These are phyloP conservation scores for Sciurus vulgaris DNA, from an alignment of 2,797 vertebrate genomes.

Conservation along the genomic window DNA sequence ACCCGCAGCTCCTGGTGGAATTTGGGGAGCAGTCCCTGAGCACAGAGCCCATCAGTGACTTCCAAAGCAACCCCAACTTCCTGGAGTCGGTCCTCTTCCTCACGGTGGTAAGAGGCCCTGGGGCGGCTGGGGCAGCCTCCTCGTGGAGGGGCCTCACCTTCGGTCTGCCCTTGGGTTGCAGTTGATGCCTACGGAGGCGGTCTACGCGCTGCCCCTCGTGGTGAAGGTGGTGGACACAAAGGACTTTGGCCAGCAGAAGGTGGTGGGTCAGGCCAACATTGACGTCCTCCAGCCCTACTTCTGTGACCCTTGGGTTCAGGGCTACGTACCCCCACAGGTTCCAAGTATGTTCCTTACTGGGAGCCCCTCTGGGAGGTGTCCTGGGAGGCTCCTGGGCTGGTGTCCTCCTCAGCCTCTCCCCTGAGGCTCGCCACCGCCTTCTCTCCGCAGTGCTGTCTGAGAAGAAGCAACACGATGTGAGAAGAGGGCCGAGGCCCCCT, in stretches of 20 bases:
- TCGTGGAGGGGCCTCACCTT: background rate
- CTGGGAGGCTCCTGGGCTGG: background rate
- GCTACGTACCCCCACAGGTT: background rate
- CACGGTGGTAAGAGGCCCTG: constrained; percentile 79
- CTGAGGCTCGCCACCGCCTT: background rate
- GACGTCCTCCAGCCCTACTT: constrained; percentile 76
- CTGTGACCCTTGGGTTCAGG: constrained; percentile 74
- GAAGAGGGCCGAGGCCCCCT: background rate
- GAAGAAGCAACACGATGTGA: constrained; percentile 63
- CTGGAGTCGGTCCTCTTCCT: constrained; percentile 80
- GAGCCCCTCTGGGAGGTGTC: background rate
- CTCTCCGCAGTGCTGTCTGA: constrained; percentile 70
- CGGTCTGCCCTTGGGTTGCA: constrained; percentile 24
- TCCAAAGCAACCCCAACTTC: constrained; percentile 86
- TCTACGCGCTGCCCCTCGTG: constrained; percentile 77
- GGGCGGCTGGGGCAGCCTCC: background rate
- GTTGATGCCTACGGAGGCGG: constrained; percentile 85
- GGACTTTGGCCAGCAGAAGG: constrained; percentile 72
- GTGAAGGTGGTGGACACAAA: constrained; percentile 85
- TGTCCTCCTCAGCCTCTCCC: background rate
- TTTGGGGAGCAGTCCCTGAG: constrained; percentile 81
- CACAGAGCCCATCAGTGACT: constrained; percentile 82
- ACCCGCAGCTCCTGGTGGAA: constrained; percentile 82
- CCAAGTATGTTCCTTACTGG: constrained; percentile 44
- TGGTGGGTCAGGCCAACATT: constrained; percentile 84